Evolutionary conservation across 2,797 vertebrate genomes (phyloP).

Genomic region (Lagorchestes hirsutus): DNA sequence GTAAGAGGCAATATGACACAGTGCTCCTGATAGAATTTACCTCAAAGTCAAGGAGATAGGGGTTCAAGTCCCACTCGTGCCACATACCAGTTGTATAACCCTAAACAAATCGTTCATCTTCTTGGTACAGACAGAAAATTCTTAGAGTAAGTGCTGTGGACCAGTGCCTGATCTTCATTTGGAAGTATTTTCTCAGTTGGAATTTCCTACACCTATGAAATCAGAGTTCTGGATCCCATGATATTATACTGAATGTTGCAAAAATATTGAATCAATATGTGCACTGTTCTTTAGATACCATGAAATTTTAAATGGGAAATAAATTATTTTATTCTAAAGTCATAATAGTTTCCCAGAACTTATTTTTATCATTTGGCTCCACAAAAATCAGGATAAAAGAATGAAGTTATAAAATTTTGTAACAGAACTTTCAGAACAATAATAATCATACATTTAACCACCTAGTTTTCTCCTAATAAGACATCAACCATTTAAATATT

Average conservation of each 20-base stretch:
- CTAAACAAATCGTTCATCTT: background rate
- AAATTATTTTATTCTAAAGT: slow-evolving; percentile 32
- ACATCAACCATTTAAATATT: background rate
- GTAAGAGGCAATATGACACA: background rate
- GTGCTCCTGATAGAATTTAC: background rate
- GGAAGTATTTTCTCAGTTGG: background rate
- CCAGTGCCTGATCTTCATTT: background rate
- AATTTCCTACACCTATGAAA: background rate
- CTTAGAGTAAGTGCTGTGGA: background rate
- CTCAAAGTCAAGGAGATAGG: background rate
- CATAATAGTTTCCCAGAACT: background rate
- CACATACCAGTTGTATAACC: background rate
- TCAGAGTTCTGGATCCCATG: background rate
- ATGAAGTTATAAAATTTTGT: slow-evolving; percentile 5
- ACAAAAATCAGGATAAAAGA: slow-evolving; percentile 28
- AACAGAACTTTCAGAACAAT: slow-evolving; percentile 1
- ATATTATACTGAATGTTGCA: background rate
- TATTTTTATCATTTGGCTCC: background rate
- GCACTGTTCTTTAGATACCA: background rate
- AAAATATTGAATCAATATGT: background rate
- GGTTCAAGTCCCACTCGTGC: background rate
- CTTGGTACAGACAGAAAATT: background rate
- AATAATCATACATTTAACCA: background rate
- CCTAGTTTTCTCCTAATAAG: background rate
- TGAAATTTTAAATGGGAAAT: background rate